Percentiles rank a stretch among this genome's conserved stretches.
Conservation (phyloP, 2,113 vertebrate species). For the Catharus minimus region DNA sequence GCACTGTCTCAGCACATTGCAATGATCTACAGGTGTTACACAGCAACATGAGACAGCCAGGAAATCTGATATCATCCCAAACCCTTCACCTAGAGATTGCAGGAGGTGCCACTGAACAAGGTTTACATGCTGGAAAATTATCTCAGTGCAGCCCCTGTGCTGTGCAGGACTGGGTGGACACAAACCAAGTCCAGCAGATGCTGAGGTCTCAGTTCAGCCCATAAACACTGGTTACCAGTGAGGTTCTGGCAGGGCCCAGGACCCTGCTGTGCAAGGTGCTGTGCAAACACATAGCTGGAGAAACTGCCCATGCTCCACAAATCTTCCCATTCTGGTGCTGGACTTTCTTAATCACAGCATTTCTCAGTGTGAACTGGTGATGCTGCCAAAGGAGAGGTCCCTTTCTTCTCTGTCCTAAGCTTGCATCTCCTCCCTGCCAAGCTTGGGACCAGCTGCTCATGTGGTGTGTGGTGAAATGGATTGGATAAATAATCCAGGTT, state of each 20-base stretch:
- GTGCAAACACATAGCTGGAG: background rate
- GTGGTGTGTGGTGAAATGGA: background rate
- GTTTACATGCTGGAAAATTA: background rate
- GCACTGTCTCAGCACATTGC: background rate
- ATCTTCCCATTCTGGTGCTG: background rate
- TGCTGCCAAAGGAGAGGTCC: background rate
- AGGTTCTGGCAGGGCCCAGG: background rate
- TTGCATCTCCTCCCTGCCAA: background rate
- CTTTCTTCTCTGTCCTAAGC: background rate
- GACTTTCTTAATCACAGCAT: background rate
- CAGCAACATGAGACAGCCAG: fast-evolving
- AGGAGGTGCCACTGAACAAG: background rate
- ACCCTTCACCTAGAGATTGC: background rate
- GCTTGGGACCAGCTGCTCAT: background rate
- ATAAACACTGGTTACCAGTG: background rate
- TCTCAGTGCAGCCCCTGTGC: background rate
- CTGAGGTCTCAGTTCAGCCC: background rate
- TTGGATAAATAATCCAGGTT: background rate
- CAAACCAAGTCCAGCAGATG: background rate
- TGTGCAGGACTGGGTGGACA: background rate
- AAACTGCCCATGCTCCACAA: background rate
- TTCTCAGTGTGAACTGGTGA: background rate
- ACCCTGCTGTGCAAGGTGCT: background rate
- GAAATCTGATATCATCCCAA: background rate
- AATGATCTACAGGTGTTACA: background rate